A percentile compares a stretch with the other conserved stretches of the same genome.
phyloP scores from a whole-genome alignment of 2,113 vertebrate genomes.

The Bagarius yarrelli region DNA sequence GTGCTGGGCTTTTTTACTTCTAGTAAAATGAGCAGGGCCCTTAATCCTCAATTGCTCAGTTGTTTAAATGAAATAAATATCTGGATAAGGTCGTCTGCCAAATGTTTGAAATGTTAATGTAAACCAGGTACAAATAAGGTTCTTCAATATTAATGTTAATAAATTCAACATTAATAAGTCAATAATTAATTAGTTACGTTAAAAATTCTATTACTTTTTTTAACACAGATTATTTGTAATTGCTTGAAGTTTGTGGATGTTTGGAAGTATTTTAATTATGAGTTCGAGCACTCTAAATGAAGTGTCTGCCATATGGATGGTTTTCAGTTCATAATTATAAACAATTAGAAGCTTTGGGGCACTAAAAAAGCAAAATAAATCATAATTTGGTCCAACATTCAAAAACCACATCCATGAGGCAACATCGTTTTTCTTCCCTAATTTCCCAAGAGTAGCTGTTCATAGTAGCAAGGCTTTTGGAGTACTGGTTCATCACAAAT shows the following conservation, averaged over 20 bases:
- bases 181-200: too few relatives aligned
- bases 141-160: too few relatives aligned
- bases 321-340: not conserved
- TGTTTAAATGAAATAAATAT: too few relatives aligned
- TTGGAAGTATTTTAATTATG: not conserved
- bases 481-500: slow-evolving; percentile 54
- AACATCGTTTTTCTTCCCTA: slow-evolving; percentile 4
- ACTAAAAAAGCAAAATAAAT: slow-evolving; percentile 7
- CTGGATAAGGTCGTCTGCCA: too few relatives aligned
- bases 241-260: not conserved
- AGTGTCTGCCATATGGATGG: not conserved
- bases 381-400: not conserved
- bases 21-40: too few relatives aligned
- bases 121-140: too few relatives aligned
- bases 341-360: slow-evolving; percentile 14
- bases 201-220: too few relatives aligned
- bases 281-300: not conserved
- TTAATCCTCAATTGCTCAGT: too few relatives aligned
- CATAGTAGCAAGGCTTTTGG: slow-evolving; percentile 53
- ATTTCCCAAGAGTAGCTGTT: slow-evolving; percentile 19
- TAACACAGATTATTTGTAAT: not conserved
- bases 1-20: too few relatives aligned
- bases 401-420: not conserved
- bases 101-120: too few relatives aligned
- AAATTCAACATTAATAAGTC: too few relatives aligned